phyloP scores from a whole-genome alignment of 2,888 invertebrate genomes.

The Artemia sinica region DNA sequence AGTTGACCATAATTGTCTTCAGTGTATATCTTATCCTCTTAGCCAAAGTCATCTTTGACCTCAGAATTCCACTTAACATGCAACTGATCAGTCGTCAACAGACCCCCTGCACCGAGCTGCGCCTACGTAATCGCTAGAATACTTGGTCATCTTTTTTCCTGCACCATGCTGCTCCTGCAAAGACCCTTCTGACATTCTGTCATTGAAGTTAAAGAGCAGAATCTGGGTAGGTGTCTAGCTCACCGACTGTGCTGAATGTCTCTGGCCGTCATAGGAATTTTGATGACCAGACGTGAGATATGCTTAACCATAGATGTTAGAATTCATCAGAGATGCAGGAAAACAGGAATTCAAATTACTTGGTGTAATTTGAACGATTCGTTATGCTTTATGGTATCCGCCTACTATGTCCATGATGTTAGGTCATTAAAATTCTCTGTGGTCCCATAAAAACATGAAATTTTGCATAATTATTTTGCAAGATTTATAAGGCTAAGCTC shows the following conservation, averaged over 20 bases:
- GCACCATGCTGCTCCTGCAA: background rate
- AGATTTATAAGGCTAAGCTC: too few species aligned
- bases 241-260: conserved; percentile 7
- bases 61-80: conserved; percentile 5
- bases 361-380: conserved; percentile 10
- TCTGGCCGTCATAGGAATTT: conserved; percentile 14
- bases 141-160: conserved; percentile 13
- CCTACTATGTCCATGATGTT: too few species aligned
- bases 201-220: conserved; percentile 14
- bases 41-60: background rate
- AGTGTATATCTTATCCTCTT: too few species aligned
- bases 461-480: too few species aligned
- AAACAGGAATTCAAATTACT: conserved; percentile 13
- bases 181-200: conserved; percentile 14
- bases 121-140: background rate
- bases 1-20: too few species aligned
- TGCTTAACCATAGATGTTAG: conserved; percentile 6
- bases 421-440: too few species aligned
- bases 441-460: too few species aligned
- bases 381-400: background rate
- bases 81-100: conserved; percentile 14
- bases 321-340: conserved; percentile 10
- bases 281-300: conserved; percentile 14
- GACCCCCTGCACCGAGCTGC: background rate
- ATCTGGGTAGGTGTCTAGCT: background rate